Base-by-base conservation (phyloP, 1,140 invertebrate species). In the Eciton burchellii region DNA sequence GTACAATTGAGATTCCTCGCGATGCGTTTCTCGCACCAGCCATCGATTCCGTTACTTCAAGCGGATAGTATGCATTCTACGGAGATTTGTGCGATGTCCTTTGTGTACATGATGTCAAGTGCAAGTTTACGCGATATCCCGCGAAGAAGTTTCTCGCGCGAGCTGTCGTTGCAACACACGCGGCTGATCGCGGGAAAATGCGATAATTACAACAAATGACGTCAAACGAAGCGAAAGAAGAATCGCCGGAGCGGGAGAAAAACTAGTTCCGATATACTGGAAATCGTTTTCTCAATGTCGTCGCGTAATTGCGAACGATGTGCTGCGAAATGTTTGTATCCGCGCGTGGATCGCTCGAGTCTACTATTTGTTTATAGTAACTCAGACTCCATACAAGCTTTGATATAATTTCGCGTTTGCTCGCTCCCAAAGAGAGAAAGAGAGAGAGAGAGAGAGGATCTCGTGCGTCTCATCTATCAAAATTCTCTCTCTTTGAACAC, bases 401-500 rank as follows among this genome's bases (percentile, higher is more conserved):
- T 49, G 19, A 76, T 63, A 63, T 47, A 74, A 49, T 76, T 63
- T 63, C 43, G 41, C n/a, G 41, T 21, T 73, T 43, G 24, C 21
- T 45, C 12, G 16, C 35, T 52, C 8, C 9, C 5, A n/a, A 41
- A 74, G 43, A 49, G 29, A 12, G 24, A 35, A 54, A n/a, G 35
- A 35, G 35, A 35, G 6, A 35, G 2, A 35, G 35, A 35, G 35
- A 35, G 35, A 35, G 35, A 35, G 6, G 6, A 2, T 6, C 2
- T 6, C 2, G 16, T 9, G 24, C n/a, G 35, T 60, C 59, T 65
- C 47, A 26, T 76, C 19, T 14, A 35, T n/a, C 16, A 12, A 52
- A 76, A 76, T 52, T 35, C 6, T 76, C 29, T 5, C 19, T 54
- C 73, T 65, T 65, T 65, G 43, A 52, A 65, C 65, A 76, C 60